A percentile compares a stretch with the other conserved stretches of the same genome.
These are phyloP conservation scores for Pyrochroa serraticornis DNA, from an alignment of 2,888 invertebrate genomes.

Conservation along the genomic window DNA sequence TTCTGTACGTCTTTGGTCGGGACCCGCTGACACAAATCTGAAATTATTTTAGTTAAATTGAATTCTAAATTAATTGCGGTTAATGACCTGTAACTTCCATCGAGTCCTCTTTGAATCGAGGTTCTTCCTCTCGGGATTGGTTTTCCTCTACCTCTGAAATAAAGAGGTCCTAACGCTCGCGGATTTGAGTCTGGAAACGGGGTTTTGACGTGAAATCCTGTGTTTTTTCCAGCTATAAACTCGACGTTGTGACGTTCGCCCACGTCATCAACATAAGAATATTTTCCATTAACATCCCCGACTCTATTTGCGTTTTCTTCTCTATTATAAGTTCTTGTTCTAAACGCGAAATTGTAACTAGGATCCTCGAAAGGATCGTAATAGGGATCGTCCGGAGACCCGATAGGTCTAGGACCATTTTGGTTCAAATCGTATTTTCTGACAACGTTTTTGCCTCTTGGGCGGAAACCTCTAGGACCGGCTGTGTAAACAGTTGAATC, in stretches of 20 bases:
- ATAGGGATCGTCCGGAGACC: slow-evolving; percentile 71
- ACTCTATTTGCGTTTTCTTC: slow-evolving; percentile 62
- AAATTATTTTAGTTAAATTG: slow-evolving; percentile 3
- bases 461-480: slow-evolving; percentile 79
- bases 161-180: slow-evolving; percentile 65
- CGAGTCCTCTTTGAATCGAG: slow-evolving; percentile 73
- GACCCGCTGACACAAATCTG: slow-evolving; percentile 76
- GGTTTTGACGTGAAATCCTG: slow-evolving; percentile 77
- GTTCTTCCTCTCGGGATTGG: slow-evolving; percentile 72
- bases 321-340: slow-evolving; percentile 71
- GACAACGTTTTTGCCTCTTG: slow-evolving; percentile 75
- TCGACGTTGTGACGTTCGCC: slow-evolving; percentile 78
- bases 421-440: slow-evolving; percentile 76
- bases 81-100: slow-evolving; percentile 71
- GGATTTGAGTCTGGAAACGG: slow-evolving; percentile 72
- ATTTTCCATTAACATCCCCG: slow-evolving; percentile 63
- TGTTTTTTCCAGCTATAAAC: slow-evolving; percentile 76
- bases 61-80: too few relatives aligned
- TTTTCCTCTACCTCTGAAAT: slow-evolving; percentile 68
- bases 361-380: slow-evolving; percentile 80
- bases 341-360: slow-evolving; percentile 73
- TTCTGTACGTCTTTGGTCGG: slow-evolving; percentile 77
- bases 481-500: slow-evolving; percentile 77
- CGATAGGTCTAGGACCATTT: slow-evolving; percentile 65
- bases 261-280: slow-evolving; percentile 75